phyloP scores from a whole-genome alignment of 2,888 invertebrate genomes.

The Amiota mariae region DNA sequence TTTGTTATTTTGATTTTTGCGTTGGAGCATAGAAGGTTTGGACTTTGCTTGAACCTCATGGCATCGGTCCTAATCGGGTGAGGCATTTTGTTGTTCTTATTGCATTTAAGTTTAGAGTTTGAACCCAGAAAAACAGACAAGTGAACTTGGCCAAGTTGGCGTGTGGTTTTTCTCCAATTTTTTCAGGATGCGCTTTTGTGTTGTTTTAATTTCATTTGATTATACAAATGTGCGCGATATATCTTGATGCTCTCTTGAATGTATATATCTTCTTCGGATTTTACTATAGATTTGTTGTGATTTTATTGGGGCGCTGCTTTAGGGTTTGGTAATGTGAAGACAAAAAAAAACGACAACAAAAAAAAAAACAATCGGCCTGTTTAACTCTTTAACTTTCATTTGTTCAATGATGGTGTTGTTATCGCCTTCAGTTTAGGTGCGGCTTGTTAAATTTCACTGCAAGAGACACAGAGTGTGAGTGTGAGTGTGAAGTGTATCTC shows the following conservation, averaged over 20 bases:
- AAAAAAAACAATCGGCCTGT: background rate
- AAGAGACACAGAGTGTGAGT: too few species aligned
- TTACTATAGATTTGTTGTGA: background rate
- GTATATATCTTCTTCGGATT: background rate
- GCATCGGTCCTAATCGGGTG: slow-evolving; percentile 13
- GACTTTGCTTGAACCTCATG: background rate
- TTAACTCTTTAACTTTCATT: slow-evolving; percentile 26
- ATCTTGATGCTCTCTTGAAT: background rate
- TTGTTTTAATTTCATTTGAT: slow-evolving; percentile 25
- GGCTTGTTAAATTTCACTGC: slow-evolving; percentile 65
- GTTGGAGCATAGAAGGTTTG: slow-evolving; percentile 43
- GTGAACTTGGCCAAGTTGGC: slow-evolving; percentile 20
- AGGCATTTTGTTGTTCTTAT: background rate
- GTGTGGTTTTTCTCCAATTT: slow-evolving; percentile 15
- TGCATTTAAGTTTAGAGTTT: background rate
- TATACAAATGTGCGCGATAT: background rate
- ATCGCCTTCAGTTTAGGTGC: slow-evolving; percentile 51
- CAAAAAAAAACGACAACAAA: slow-evolving; percentile 3
- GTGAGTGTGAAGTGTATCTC: too few species aligned
- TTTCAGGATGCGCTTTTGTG: slow-evolving; percentile 9
- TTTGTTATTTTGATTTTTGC: slow-evolving; percentile 39
- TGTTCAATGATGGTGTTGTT: slow-evolving; percentile 45
- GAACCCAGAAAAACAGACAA: background rate
- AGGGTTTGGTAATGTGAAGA: slow-evolving; percentile 46
- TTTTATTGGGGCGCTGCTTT: slow-evolving; percentile 24